Conservation (phyloP, 2,113 vertebrate genomes). For the Tychaedon coryphoeus region DNA sequence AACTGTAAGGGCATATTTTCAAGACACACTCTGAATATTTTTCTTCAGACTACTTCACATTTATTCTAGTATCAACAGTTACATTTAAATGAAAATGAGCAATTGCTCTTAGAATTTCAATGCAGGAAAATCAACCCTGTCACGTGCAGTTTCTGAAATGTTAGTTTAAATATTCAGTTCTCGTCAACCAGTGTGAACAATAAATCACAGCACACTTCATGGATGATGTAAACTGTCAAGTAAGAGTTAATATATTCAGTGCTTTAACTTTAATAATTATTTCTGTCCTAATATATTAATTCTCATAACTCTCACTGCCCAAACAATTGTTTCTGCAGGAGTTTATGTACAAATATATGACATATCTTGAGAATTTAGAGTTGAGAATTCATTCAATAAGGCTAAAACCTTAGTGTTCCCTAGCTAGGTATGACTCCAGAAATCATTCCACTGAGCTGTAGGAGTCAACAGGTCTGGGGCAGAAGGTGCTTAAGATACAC, state of each 20-base stretch:
- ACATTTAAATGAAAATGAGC: conserved; percentile 27
- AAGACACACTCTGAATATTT: background rate
- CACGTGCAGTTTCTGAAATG: background rate
- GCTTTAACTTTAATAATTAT: background rate
- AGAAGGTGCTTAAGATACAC: background rate
- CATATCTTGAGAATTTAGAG: background rate
- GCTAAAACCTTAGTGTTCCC: background rate
- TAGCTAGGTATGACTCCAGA: background rate
- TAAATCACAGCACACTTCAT: conserved; percentile 8
- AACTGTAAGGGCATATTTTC: background rate
- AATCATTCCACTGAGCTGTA: background rate
- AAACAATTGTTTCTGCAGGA: background rate
- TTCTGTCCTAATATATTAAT: background rate
- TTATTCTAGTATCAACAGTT: conserved; percentile 42
- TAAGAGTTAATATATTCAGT: background rate
- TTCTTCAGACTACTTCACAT: conserved; percentile 12
- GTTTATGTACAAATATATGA: background rate
- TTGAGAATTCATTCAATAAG: background rate
- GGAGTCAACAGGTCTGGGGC: background rate
- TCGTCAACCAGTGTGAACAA: background rate
- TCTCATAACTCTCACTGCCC: background rate
- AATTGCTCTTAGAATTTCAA: conserved; percentile 14
- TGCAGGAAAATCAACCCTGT: background rate
- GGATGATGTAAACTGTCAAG: background rate
- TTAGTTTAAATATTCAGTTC: background rate